phyloP scores from a whole-genome alignment of 2,888 invertebrate species.

The Auanema sp. region DNA sequence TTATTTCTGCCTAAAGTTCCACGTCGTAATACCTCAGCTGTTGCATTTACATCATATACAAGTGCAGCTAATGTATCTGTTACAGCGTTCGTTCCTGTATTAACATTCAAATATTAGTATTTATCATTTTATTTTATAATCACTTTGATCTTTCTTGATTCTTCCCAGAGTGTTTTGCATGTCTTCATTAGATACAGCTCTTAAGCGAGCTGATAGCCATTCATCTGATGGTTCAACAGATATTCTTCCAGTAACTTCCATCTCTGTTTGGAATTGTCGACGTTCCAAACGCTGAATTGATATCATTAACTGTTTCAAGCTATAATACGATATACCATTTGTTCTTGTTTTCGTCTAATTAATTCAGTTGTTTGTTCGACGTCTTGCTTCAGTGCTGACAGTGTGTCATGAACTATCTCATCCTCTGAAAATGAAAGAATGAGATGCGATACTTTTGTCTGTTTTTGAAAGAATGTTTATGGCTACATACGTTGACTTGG shows the following conservation, averaged over 20 bases:
- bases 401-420: conserved; percentile 53
- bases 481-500: conserved; percentile 30
- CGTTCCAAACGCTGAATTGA: conserved; percentile 47
- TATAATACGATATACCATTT: conserved; percentile 35
- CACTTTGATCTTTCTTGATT: conserved; percentile 56
- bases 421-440: conserved; percentile 48
- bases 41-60: conserved; percentile 64
- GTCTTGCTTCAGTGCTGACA: conserved; percentile 55
- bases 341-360: conserved; percentile 55
- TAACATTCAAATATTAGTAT: neutral
- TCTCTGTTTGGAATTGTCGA: conserved; percentile 59
- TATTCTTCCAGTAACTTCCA: conserved; percentile 59
- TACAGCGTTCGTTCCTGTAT: conserved; percentile 59
- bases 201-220: conserved; percentile 56
- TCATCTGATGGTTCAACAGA: conserved; percentile 57
- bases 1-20: conserved; percentile 40
- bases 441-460: too few species aligned
- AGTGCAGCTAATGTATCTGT: conserved; percentile 62
- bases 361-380: conserved; percentile 61
- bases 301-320: neutral
- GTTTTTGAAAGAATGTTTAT: neutral
- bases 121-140: neutral
- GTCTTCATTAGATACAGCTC: conserved; percentile 57
- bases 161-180: conserved; percentile 55
- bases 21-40: conserved; percentile 57